These are phyloP conservation scores for Tetragonula clypearis DNA, from an alignment of 1,140 invertebrate genomes.

Conservation along the genomic window DNA sequence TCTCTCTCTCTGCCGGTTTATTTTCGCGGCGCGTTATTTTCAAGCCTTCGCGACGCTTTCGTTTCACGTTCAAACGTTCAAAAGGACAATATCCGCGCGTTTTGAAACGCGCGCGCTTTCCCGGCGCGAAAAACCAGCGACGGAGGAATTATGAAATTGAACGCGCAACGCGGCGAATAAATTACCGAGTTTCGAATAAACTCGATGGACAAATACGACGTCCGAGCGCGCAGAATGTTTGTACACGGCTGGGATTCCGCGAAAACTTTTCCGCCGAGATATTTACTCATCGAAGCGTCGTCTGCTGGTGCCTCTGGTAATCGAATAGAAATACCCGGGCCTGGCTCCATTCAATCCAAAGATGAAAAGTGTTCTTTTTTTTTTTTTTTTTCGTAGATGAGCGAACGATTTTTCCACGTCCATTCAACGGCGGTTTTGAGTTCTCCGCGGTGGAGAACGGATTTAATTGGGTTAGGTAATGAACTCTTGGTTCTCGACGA, in stretches of 20 bases:
- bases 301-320: neutral
- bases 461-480: neutral
- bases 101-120: neutral
- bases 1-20: no score
- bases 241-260: slow-evolving; percentile 27
- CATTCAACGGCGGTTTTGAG: neutral
- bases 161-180: slow-evolving; percentile 22
- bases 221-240: slow-evolving; percentile 39
- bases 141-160: slow-evolving; percentile 30
- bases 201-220: slow-evolving; percentile 50
- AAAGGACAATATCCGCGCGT: neutral
- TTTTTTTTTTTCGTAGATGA: neutral
- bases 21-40: no score
- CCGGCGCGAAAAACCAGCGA: no score
- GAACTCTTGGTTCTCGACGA: no score
- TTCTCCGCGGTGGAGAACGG: no score
- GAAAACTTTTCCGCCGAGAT: slow-evolving; percentile 23
- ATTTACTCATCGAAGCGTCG: slow-evolving; percentile 14
- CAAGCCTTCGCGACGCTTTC: no score
- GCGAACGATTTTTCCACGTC: neutral
- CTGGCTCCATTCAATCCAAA: slow-evolving; percentile 1
- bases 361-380: slow-evolving; percentile 2
- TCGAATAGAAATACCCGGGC: slow-evolving; percentile 4
- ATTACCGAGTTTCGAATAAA: slow-evolving; percentile 50
- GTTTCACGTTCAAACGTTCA: neutral